These are phyloP conservation scores for Polyergus mexicanus DNA, from an alignment of 1,140 invertebrate genomes.

Conservation along the genomic window DNA sequence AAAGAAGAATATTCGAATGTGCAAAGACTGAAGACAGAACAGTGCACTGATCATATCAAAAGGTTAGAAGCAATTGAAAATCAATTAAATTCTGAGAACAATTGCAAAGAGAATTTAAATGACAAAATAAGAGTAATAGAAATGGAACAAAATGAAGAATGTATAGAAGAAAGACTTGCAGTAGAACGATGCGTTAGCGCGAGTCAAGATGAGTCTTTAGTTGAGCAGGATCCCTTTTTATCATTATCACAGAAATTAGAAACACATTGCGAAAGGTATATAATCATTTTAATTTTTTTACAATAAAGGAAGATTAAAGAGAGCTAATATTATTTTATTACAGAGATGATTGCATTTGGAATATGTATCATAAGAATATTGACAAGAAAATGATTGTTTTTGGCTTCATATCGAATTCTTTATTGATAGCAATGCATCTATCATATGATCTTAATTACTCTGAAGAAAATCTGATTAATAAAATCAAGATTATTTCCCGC, in stretches of 20 bases:
- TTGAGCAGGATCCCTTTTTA: constrained; percentile 60
- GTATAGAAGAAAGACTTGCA: neutral
- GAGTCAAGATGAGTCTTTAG: neutral
- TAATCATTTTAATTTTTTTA: constrained; percentile 28
- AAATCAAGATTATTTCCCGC: constrained; percentile 74
- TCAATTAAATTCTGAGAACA: neutral
- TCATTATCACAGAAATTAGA: constrained; percentile 62
- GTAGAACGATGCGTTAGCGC: neutral
- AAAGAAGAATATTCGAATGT: neutral
- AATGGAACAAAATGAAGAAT: neutral
- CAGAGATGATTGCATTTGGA: constrained; percentile 79
- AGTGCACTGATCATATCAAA: neutral
- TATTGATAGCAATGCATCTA: constrained; percentile 71
- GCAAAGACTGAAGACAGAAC: neutral
- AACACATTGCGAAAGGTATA: constrained; percentile 61
- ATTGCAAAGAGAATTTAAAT: neutral
- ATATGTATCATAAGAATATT: constrained; percentile 64
- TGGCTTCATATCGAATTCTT: constrained; percentile 76
- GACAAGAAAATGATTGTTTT: constrained; percentile 68
- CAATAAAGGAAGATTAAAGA: neutral
- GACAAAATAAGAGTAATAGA: neutral
- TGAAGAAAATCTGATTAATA: constrained; percentile 56
- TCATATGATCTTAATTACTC: constrained; percentile 1
- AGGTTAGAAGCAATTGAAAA: neutral
- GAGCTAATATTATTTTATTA: constrained; percentile 59